Base-by-base conservation (phyloP, 2,113 vertebrate species). In the Mirounga angustirostris region DNA sequence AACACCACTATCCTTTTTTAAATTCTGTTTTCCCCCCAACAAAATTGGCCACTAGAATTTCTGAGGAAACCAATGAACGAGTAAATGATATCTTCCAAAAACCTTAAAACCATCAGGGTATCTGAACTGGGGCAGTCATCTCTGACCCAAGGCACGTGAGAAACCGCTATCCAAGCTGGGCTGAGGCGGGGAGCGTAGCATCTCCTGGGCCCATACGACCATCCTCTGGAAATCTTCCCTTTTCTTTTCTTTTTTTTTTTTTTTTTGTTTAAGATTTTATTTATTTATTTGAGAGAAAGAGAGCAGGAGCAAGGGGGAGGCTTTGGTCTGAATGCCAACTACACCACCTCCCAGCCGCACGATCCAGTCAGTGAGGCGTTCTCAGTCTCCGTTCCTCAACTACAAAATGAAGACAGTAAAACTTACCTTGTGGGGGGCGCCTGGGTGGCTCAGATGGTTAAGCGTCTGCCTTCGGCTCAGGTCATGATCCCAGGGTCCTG, bases 121-220 rank as follows among this genome's bases (percentile, higher is more conserved):
- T 30, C 36, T 58, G 33, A 3, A 33, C 7, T 28, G 21, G 36
- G 43, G 50, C 26, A 22, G 61, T 67, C 36, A 30, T 5, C 86
- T 82, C 78, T 74, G 65, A 82, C 76, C 40, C 19, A 50, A 7
- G 30, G 30, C 52, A 50, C 36, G 30, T 19, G 61, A 2, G n/a
- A 24, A 74, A 2, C 9, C 13, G 11, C 43, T 5, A 4, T 18
- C 1, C 11, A 12, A 7, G 63, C 26, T 24, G 18, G 43, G 21
- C 26, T 4, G 1, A 84, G 43, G 69, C 1, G 1, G 33, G 80
- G 1, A 59, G 8, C 18, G 26, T 0, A 40, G 18, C 4, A 0
- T 30, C 65, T 14, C 14, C 5, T 6, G 21, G 33, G 69, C 24
- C 26, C 24, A 15, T 18, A 33, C 0, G 0, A 18, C 36, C 2